Evolutionary conservation across 2,797 vertebrate species (phyloP).

Genomic region (Gallirallus australis): DNA sequence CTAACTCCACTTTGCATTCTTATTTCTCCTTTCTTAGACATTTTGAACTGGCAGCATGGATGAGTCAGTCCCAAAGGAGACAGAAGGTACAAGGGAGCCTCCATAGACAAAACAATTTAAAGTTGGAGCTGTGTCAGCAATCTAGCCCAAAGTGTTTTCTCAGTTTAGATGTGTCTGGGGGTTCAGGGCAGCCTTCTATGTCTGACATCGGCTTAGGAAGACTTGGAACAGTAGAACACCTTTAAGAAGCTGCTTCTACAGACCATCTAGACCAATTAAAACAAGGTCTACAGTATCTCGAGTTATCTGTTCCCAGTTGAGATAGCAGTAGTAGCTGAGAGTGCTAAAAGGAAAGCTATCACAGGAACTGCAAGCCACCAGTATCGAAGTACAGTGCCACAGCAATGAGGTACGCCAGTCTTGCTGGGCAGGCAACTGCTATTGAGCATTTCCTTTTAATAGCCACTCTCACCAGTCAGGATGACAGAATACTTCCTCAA

Average conservation of each 20-base stretch:
- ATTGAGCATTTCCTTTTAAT: neutral
- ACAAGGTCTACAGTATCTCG: neutral
- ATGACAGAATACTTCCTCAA: neutral
- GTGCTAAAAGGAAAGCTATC: neutral
- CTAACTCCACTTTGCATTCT: neutral
- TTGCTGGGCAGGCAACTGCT: neutral
- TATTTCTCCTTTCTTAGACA: neutral
- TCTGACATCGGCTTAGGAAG: neutral
- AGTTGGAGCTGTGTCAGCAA: neutral
- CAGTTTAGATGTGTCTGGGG: neutral
- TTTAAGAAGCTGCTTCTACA: neutral
- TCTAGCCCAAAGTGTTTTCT: neutral
- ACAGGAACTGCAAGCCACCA: neutral
- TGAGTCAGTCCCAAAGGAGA: neutral
- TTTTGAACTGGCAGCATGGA: neutral
- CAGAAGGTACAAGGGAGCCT: neutral
- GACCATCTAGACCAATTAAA: neutral
- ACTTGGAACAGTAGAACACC: neutral
- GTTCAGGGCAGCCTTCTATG: neutral
- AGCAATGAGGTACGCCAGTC: neutral
- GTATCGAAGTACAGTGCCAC: neutral
- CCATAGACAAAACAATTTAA: neutral
- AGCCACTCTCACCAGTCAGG: neutral
- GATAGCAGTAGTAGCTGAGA: neutral
- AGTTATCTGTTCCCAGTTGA: neutral